Evolutionary conservation across 2,888 invertebrate genomes (phyloP).

Genomic region (Glaucopsyche alexis): DNA sequence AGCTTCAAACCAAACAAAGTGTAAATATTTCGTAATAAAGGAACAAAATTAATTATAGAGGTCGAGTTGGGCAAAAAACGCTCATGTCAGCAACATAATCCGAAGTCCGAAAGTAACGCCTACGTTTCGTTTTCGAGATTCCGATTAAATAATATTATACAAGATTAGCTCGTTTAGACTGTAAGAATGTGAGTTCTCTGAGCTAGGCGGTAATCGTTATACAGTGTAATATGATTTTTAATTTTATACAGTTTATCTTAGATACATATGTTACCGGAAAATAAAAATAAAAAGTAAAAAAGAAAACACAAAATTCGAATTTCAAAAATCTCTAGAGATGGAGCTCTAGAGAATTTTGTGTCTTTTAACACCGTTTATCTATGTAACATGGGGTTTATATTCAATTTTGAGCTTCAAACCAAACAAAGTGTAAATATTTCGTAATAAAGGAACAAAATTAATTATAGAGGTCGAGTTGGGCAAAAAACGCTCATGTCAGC

Average conservation of each 20-base stretch:
- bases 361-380: too few relatives aligned
- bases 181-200: too few relatives aligned
- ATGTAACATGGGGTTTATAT: too few relatives aligned
- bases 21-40: background rate
- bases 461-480: background rate
- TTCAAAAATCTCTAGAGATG: too few relatives aligned
- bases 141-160: too few relatives aligned
- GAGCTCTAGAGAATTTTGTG: too few relatives aligned
- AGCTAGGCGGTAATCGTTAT: too few relatives aligned
- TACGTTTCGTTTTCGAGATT: background rate
- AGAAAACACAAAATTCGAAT: background rate
- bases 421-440: constrained; percentile 1
- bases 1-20: background rate
- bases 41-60: background rate
- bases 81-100: background rate
- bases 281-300: too few relatives aligned
- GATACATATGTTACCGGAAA: too few relatives aligned
- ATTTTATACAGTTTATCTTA: too few relatives aligned
- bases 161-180: too few relatives aligned
- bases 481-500: background rate
- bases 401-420: background rate
- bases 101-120: background rate
- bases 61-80: background rate
- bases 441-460: background rate
- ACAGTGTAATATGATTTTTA: too few relatives aligned